phyloP scores from a whole-genome alignment of 2,888 invertebrate species.

The Linnaemya vulpina region DNA sequence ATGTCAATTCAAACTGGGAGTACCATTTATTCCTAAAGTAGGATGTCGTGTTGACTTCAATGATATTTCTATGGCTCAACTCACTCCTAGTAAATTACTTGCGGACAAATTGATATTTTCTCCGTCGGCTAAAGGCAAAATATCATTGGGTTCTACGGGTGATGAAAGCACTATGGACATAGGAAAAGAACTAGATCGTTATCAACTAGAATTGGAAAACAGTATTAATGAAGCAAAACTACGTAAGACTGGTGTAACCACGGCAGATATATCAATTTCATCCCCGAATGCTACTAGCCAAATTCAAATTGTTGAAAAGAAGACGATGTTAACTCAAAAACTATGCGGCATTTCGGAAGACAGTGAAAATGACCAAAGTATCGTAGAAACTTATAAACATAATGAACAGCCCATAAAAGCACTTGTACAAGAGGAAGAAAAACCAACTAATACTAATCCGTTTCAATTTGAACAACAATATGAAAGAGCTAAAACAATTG shows the following conservation, averaged over 20 bases:
- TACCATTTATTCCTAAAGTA: slow-evolving; percentile 81
- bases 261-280: slow-evolving; percentile 16
- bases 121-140: slow-evolving; percentile 75
- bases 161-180: slow-evolving; percentile 82
- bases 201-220: slow-evolving; percentile 82
- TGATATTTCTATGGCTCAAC: slow-evolving; percentile 76
- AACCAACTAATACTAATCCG: slow-evolving; percentile 33
- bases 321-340: slow-evolving; percentile 73
- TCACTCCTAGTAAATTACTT: slow-evolving; percentile 81
- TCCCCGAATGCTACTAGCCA: slow-evolving; percentile 16
- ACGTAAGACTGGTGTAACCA: slow-evolving; percentile 74
- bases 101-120: slow-evolving; percentile 81
- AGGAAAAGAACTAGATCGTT: slow-evolving; percentile 82
- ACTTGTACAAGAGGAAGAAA: neutral
- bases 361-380: slow-evolving; percentile 69
- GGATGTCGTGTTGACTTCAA: slow-evolving; percentile 82
- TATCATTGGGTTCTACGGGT: slow-evolving; percentile 78
- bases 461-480: slow-evolving; percentile 27
- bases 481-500: slow-evolving; percentile 43
- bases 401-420: neutral
- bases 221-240: slow-evolving; percentile 83
- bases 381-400: slow-evolving; percentile 27
- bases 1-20: slow-evolving; percentile 77
- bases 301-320: slow-evolving; percentile 71
- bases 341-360: slow-evolving; percentile 75